Conservation (phyloP, 2,113 vertebrate genomes). For the Hipposideros armiger region DNA sequence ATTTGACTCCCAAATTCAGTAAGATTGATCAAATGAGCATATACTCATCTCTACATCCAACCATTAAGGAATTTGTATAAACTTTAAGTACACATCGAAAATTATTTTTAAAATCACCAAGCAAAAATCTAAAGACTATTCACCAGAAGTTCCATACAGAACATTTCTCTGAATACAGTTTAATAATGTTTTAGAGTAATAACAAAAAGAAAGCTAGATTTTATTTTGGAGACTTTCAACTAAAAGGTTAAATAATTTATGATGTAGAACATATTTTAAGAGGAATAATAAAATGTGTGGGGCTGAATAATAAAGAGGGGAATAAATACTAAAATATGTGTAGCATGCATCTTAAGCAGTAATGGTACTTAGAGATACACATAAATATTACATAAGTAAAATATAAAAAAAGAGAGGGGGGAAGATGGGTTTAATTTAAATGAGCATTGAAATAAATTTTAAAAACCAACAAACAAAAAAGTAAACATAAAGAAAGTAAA, state of each 20-base stretch:
- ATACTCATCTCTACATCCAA: background rate
- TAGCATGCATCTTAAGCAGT: background rate
- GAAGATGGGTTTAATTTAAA: background rate
- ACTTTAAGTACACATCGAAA: background rate
- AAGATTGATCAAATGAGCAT: background rate
- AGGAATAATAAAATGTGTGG: background rate
- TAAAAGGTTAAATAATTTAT: background rate
- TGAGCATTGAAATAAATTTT: background rate
- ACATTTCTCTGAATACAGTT: background rate
- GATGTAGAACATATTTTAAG: background rate
- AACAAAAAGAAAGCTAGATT: background rate
- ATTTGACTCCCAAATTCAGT: background rate
- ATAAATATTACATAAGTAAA: background rate
- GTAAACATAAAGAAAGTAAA: background rate
- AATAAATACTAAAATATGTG: background rate
- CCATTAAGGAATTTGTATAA: background rate
- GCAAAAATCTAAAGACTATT: background rate
- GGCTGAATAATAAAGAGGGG: background rate
- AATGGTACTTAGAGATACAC: background rate
- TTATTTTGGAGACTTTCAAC: background rate
- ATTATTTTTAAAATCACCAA: background rate
- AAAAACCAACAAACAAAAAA: background rate
- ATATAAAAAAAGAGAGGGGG: background rate
- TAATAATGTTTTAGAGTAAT: background rate
- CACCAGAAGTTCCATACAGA: background rate